These are phyloP conservation scores for Martes martes DNA, from an alignment of 2,113 vertebrate genomes.

Conservation along the genomic window DNA sequence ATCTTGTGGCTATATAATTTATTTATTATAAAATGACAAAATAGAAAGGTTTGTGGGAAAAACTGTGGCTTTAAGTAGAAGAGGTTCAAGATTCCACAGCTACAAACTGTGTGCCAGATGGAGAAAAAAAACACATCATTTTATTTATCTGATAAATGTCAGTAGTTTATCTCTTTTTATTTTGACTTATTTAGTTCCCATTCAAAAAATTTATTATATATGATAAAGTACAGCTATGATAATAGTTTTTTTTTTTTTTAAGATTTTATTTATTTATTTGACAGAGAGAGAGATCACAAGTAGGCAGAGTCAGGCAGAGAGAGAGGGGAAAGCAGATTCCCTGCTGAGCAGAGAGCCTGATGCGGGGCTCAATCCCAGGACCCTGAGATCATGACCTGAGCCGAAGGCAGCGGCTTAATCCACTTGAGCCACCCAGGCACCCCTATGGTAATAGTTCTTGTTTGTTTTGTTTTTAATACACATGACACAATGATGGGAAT, in stretches of 20 bases:
- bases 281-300: too few species aligned
- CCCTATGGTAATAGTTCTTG: slow-evolving; percentile 25
- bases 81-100: slow-evolving; percentile 21
- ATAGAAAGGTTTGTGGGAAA: slow-evolving; percentile 10
- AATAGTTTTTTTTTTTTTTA: background rate
- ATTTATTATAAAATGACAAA: slow-evolving; percentile 13
- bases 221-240: slow-evolving; percentile 12
- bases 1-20: background rate
- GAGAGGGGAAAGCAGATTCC: too few species aligned
- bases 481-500: slow-evolving; percentile 65
- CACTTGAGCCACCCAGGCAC: too few species aligned
- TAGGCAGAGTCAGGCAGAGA: too few species aligned
- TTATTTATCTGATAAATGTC: background rate
- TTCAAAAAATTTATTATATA: slow-evolving; percentile 13
- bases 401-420: too few species aligned
- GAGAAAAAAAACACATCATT: background rate
- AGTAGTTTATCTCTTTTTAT: background rate
- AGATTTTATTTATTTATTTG: too few species aligned
- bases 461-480: slow-evolving; percentile 54
- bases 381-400: too few species aligned
- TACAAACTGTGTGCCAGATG: background rate
- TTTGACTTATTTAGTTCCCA: background rate
- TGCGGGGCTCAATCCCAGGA: too few species aligned
- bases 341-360: too few species aligned
- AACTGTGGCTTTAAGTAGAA: background rate